Evolutionary conservation across 2,888 invertebrate species (phyloP).

Genomic region (Creontiades dilutus): DNA sequence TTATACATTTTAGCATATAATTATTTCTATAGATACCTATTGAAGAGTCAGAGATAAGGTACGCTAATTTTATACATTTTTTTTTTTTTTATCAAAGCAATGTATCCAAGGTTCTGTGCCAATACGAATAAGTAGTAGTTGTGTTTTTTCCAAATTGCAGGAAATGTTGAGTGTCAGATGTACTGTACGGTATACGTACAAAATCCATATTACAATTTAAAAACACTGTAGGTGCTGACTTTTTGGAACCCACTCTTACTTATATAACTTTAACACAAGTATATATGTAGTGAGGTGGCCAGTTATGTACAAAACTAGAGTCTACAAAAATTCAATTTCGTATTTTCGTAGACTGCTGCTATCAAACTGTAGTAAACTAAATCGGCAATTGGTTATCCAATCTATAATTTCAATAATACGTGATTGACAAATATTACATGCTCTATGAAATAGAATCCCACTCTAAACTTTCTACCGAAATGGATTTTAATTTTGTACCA

Average conservation of each 20-base stretch:
- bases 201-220: background rate
- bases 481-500: no score
- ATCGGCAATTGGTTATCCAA: no score
- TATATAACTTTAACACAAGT: conserved; percentile 33
- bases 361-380: no score
- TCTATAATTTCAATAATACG: no score
- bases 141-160: no score
- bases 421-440: no score
- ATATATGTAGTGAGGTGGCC: conserved; percentile 56
- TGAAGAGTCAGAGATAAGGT: no score
- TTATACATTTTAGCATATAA: no score
- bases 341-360: background rate
- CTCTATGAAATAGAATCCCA: no score
- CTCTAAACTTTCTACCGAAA: no score
- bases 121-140: background rate
- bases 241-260: conserved; percentile 29
- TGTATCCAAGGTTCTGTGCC: background rate
- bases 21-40: no score
- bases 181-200: background rate
- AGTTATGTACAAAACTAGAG: background rate
- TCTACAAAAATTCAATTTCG: background rate
- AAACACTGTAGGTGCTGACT: background rate
- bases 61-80: background rate
- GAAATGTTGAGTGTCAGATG: no score
- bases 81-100: background rate